Conservation (phyloP, 2,888 invertebrate species). For the Alentia gelatinosa region DNA sequence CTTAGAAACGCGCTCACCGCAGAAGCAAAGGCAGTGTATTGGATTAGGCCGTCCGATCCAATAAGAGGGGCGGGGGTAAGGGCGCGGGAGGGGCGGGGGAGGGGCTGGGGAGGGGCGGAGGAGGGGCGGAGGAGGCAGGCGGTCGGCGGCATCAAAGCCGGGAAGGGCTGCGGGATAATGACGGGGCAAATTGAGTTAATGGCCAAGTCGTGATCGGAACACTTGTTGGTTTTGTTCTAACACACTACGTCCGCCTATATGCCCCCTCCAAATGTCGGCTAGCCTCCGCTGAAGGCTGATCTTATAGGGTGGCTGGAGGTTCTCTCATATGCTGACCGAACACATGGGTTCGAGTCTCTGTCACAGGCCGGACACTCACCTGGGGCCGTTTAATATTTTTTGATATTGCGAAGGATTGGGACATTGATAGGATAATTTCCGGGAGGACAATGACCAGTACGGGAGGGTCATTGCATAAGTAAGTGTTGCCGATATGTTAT, state of each 20-base stretch:
- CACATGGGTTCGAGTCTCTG: no score
- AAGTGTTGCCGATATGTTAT: no score
- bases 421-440: no score
- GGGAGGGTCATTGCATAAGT: no score
- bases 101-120: neutral
- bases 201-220: neutral
- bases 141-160: neutral
- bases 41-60: neutral
- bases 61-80: neutral
- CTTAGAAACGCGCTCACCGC: neutral
- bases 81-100: neutral
- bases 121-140: neutral
- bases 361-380: no score
- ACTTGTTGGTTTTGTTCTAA: constrained; percentile 26
- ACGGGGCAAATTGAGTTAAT: constrained; percentile 4
- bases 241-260: neutral
- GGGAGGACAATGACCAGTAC: no score
- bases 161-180: neutral
- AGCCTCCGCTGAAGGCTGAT: neutral
- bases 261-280: neutral
- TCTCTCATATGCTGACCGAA: no score
- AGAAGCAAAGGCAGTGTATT: constrained; percentile 13
- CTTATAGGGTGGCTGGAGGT: no score
- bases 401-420: no score
- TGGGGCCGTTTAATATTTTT: no score